Percentiles rank a stretch among this genome's conserved stretches.
phyloP scores from a whole-genome alignment of 2,888 invertebrate species.

The Cacoxenus indagator region DNA sequence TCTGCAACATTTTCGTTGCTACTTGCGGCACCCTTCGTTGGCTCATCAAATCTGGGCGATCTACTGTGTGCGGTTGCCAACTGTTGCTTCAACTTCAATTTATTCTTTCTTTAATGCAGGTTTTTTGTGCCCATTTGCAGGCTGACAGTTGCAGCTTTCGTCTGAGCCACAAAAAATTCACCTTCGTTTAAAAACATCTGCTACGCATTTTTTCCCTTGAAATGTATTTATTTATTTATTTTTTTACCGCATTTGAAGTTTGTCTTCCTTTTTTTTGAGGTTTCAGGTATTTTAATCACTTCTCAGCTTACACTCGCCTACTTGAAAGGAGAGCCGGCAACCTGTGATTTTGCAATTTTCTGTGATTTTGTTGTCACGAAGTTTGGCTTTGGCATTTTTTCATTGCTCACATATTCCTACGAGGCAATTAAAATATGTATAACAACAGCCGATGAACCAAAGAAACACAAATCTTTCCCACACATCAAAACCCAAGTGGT shows the following conservation, averaged over 20 bases:
- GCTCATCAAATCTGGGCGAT: not conserved
- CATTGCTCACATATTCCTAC: too few relatives aligned
- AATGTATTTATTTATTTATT: not conserved
- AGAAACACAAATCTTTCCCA: too few relatives aligned
- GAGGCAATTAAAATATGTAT: too few relatives aligned
- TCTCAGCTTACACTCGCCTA: not conserved
- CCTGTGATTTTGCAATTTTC: too few relatives aligned
- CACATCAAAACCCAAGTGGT: too few relatives aligned
- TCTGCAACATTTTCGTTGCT: not conserved
- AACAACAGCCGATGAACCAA: too few relatives aligned
- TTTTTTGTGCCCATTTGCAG: not conserved
- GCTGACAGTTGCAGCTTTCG: not conserved
- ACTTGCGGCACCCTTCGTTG: not conserved
- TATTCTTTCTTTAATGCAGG: not conserved
- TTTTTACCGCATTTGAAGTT: not conserved
- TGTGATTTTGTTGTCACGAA: not conserved
- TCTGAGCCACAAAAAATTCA: too few relatives aligned
- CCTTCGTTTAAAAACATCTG: slow-evolving; percentile 1
- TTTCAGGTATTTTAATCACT: not conserved
- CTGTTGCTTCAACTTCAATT: not conserved
- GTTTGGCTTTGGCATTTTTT: too few relatives aligned
- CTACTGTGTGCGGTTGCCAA: not conserved
- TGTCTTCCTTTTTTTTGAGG: not conserved
- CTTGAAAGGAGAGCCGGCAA: too few relatives aligned
- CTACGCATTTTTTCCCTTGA: not conserved